phyloP scores from a whole-genome alignment of 2,113 vertebrate species.

The Pungitius pungitius region DNA sequence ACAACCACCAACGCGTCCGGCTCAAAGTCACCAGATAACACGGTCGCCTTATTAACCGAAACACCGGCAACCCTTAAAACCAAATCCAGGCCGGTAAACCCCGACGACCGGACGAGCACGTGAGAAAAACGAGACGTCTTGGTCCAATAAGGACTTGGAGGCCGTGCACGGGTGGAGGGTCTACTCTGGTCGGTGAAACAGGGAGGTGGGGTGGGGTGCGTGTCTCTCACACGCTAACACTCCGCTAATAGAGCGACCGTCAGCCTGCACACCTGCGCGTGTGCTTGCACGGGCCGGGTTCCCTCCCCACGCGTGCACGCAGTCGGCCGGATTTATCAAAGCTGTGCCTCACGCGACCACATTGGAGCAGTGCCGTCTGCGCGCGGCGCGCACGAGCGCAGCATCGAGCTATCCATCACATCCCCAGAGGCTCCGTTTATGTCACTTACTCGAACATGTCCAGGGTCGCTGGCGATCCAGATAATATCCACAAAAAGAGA shows the following conservation, averaged over 20 bases:
- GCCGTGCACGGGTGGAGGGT: too few species aligned
- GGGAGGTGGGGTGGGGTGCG: not conserved
- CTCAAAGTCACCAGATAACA: too few species aligned
- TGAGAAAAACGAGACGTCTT: too few species aligned
- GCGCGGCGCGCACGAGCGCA: not conserved
- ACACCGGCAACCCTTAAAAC: too few species aligned
- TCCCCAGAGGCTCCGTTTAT: not conserved
- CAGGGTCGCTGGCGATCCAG: constrained; percentile 65
- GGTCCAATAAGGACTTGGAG: too few species aligned
- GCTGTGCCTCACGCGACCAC: constrained; percentile 10
- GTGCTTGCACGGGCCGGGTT: not conserved
- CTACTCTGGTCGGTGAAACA: not conserved
- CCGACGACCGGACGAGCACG: too few species aligned
- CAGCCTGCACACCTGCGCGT: not conserved
- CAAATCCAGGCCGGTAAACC: too few species aligned
- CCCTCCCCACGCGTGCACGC: not conserved
- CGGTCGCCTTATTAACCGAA: too few species aligned
- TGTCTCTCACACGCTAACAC: not conserved
- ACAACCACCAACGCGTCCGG: not conserved
- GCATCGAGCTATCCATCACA: constrained; percentile 1
- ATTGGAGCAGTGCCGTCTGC: not conserved
- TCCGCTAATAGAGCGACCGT: not conserved
- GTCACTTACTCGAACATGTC: constrained; percentile 85
- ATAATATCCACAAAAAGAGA: constrained; percentile 32
- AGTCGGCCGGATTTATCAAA: not conserved